Evolutionary conservation across 2,888 invertebrate species (phyloP), one percentile per base, ranked within the genome.

Genomic region (Pyrgus malvae): DNA sequence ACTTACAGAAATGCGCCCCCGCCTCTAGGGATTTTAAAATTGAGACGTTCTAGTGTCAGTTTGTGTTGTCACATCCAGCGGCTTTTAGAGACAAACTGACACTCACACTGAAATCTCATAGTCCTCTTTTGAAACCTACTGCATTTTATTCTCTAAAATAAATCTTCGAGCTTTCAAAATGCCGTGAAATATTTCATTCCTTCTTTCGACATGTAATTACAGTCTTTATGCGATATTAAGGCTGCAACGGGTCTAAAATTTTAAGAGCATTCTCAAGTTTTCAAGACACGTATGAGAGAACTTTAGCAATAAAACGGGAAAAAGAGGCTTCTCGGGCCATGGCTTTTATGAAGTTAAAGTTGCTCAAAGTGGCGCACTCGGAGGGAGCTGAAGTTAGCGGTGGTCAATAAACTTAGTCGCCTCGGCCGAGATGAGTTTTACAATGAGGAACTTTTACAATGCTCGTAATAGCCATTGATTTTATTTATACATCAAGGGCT

Each of bases 281-380:
- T 69, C 72, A 72, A 76, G 74, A 76, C 83, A 83, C 83, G 82
- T 83, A 83, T 83, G 80, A 74, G 75, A 73, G 74, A 87, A 86
- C 78, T 87, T 88, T 79, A 63, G 77, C 80, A 87, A 88, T 88
- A 86, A 87, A 85, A 83, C 66, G 76, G 70, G 74, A 77, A 82
- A 80, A 80, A 79, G 79, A 74, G 74, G 74, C 78, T 80, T 74
- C 73, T 67, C 70, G 74, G 73, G 73, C 74, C 75, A 74, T 78
- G 78, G 80, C 82, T 80, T 80, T 83, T 78, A 78, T 77, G 66
- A 69, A 82, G 83, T 81, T 80, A 77, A 82, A 84, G 78, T 84
- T 80, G 76, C 70, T 80, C 78, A 81, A 85, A 86, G 80, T 78
- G 76, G 78, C 76, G 74, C 72, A 75, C 79, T 74, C 65, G 72